Evolutionary conservation across 2,113 vertebrate species (phyloP).

Genomic region (Lepus americanus): DNA sequence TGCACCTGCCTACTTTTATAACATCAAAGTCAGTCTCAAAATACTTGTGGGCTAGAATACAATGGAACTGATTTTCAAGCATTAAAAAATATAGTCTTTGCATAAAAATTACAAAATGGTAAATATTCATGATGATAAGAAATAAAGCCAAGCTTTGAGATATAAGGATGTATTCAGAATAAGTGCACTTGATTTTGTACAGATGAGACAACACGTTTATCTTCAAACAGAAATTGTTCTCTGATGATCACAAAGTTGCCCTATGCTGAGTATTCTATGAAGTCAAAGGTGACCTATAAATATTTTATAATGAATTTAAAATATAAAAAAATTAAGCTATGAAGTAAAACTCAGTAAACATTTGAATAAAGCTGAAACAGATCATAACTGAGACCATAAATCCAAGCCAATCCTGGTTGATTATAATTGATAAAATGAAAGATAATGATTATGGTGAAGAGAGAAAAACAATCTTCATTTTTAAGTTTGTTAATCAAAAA

Average conservation of each 20-base stretch:
- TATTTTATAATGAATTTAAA: conserved; percentile 51
- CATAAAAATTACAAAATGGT: not conserved
- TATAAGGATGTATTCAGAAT: not conserved
- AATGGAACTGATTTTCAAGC: not conserved
- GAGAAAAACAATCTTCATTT: conserved; percentile 18
- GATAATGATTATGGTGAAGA: not conserved
- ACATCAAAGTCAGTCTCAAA: conserved; percentile 5
- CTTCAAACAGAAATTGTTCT: not conserved
- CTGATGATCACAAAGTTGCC: not conserved
- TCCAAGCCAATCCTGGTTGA: conserved; percentile 17
- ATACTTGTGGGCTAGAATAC: not conserved
- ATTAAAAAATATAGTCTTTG: not conserved
- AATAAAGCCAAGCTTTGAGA: not conserved
- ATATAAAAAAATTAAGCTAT: conserved; percentile 6
- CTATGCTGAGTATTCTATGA: not conserved
- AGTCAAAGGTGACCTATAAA: not conserved
- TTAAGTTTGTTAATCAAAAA: not conserved
- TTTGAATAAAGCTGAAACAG: conserved; percentile 15
- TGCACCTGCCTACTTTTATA: not conserved
- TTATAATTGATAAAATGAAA: conserved; percentile 11
- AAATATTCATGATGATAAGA: not conserved
- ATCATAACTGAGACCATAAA: conserved; percentile 48
- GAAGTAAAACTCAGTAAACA: conserved; percentile 43
- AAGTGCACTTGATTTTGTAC: not conserved
- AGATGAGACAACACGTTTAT: not conserved